Evolutionary conservation across 2,797 vertebrate genomes (phyloP).

Genomic region (Tragelaphus oryx): DNA sequence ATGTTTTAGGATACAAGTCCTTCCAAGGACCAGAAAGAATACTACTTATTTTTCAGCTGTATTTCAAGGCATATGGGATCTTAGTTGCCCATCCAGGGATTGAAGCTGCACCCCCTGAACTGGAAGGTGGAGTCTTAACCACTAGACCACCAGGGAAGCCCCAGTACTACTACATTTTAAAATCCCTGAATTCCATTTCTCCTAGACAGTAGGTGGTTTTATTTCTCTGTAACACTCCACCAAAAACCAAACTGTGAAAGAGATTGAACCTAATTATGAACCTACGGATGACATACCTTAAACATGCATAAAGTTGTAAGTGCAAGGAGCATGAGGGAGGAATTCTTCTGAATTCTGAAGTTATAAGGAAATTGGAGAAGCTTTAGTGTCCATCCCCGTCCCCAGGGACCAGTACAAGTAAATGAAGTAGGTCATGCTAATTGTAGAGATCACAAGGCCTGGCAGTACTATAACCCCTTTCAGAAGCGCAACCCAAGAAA

Average conservation of each 20-base stretch:
- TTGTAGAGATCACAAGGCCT: not conserved
- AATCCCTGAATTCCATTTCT: not conserved
- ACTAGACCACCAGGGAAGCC: not conserved
- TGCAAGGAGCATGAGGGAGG: not conserved
- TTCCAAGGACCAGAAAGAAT: not conserved
- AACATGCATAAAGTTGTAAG: not conserved
- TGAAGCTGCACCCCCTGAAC: not conserved
- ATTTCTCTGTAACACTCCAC: not conserved
- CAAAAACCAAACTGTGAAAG: not conserved
- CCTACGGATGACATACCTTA: not conserved
- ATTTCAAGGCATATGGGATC: not conserved
- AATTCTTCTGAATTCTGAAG: not conserved
- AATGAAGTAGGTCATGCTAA: not conserved
- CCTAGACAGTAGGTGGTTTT: not conserved
- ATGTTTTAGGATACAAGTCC: not conserved
- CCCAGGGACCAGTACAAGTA: not conserved
- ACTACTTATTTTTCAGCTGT: rapidly evolving
- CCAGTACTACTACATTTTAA: not conserved
- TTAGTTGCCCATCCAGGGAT: not conserved
- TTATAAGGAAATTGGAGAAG: not conserved
- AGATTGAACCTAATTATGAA: not conserved
- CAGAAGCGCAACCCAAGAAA: not conserved
- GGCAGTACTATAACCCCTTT: not conserved
- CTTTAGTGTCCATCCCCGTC: not conserved
- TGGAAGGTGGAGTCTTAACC: not conserved